Conservation (phyloP, 1,140 invertebrate genomes). For the Trialeurodes vaporariorum region DNA sequence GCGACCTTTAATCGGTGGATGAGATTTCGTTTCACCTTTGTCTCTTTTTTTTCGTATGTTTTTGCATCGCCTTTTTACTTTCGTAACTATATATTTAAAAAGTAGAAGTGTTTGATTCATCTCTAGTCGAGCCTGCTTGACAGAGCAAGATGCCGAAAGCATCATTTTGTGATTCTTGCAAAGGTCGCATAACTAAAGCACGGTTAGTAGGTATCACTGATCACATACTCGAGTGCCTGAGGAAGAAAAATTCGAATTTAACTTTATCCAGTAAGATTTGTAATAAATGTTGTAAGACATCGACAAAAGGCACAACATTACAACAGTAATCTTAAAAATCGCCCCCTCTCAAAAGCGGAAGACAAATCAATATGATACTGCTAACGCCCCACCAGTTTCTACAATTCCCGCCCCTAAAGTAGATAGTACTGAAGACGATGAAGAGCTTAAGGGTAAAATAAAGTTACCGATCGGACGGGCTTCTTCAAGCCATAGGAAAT, state of each 20-base stretch:
- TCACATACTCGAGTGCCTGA: neutral
- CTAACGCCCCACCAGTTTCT: neutral
- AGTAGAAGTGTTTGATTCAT: no score
- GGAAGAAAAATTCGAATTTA: neutral
- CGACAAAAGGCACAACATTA: neutral
- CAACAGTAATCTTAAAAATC: no score
- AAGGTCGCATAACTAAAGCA: neutral
- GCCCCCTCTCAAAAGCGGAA: neutral
- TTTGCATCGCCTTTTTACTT: no score
- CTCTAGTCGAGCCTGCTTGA: no score
- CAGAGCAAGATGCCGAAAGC: neutral
- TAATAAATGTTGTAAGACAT: neutral
- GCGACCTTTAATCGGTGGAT: no score
- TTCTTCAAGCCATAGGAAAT: neutral
- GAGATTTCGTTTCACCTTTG: no score
- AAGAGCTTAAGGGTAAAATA: neutral
- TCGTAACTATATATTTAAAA: no score
- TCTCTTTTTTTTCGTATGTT: no score
- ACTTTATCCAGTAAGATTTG: neutral
- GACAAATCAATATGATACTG: neutral
- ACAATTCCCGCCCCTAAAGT: neutral
- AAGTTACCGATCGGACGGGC: neutral
- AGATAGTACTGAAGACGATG: neutral
- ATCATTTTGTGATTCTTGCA: neutral
- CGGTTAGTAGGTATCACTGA: neutral